Conservation (phyloP, 1,140 invertebrate genomes). For the Globodera ellingtonae region DNA sequence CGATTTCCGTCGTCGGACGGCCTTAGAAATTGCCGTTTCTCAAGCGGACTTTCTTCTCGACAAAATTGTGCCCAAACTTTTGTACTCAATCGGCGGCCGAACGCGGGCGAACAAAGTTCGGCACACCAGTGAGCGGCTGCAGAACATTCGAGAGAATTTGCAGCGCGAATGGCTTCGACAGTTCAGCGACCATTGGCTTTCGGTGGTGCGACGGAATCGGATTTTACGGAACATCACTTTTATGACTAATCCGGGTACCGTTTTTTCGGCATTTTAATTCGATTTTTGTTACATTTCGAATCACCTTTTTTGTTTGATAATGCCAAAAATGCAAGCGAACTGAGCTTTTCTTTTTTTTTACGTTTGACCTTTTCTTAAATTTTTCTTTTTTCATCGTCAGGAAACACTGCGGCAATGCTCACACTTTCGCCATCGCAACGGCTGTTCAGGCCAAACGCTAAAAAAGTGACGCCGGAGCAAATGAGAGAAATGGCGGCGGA, state of each 20-base stretch:
- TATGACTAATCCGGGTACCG: neutral
- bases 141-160: constrained; percentile 28
- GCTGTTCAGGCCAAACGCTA: constrained; percentile 15
- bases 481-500: constrained; percentile 18
- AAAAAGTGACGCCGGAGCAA: constrained; percentile 15
- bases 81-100: constrained; percentile 1
- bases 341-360: neutral
- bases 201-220: constrained; percentile 13
- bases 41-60: constrained; percentile 16
- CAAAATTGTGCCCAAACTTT: constrained; percentile 11
- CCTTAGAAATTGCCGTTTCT: constrained; percentile 11
- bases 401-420: neutral
- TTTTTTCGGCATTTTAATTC: neutral
- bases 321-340: too few species aligned
- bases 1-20: neutral
- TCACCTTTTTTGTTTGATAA: too few species aligned
- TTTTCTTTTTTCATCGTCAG: constrained; percentile 3
- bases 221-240: constrained; percentile 30
- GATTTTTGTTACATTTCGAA: neutral
- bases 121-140: constrained; percentile 8
- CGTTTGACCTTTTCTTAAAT: too few species aligned
- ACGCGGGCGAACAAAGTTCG: constrained; percentile 15
- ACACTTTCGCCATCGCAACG: constrained; percentile 11
- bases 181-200: constrained; percentile 32
- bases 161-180: constrained; percentile 24